Evolutionary conservation across 1,140 invertebrate species (phyloP).

Genomic region (Apis laboriosa): DNA sequence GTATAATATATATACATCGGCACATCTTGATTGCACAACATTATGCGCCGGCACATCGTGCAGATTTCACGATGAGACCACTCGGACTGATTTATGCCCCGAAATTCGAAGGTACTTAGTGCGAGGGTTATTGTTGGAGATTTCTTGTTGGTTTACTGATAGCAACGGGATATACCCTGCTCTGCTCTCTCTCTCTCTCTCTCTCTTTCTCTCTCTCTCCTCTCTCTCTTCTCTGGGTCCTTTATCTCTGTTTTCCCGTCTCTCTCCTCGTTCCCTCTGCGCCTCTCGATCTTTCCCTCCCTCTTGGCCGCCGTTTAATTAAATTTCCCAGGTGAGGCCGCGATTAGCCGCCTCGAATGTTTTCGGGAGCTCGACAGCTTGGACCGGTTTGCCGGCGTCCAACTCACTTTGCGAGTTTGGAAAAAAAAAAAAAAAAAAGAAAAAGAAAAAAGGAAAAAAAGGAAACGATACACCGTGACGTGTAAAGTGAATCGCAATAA

Average conservation of each 20-base stretch:
- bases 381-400: neutral
- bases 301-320: conserved; percentile 29
- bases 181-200: neutral
- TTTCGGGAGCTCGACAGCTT: neutral
- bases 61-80: conserved; percentile 47
- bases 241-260: neutral
- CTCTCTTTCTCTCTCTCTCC: neutral
- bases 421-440: neutral
- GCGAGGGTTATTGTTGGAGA: conserved; percentile 33
- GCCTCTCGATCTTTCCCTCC: neutral
- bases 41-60: conserved; percentile 74
- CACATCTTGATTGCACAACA: conserved; percentile 78
- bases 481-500: neutral
- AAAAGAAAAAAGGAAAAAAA: too few relatives aligned
- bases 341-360: neutral
- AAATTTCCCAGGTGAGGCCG: conserved; percentile 26
- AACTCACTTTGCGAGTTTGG: neutral
- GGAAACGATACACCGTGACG: neutral
- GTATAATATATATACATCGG: conserved; percentile 63
- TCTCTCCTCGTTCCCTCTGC: neutral
- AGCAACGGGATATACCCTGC: neutral
- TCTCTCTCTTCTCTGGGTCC: neutral
- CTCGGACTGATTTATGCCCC: conserved; percentile 39
- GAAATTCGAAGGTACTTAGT: conserved; percentile 38
- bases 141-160: conserved; percentile 35